These are phyloP conservation scores for Chrysopa pallens DNA, from an alignment of 1,140 invertebrate species.

Conservation along the genomic window DNA sequence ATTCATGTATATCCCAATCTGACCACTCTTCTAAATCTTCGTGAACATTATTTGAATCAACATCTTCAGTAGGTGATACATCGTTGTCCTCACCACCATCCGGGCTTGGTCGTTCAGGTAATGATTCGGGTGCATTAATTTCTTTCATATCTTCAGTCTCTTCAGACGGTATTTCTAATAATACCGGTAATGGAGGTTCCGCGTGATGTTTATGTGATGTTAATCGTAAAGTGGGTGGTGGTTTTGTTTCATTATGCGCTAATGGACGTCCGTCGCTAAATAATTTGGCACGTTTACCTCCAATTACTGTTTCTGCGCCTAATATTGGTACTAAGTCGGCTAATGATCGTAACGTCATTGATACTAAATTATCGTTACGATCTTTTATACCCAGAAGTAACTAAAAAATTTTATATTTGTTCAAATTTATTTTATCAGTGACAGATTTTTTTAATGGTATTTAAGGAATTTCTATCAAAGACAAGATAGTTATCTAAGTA, in stretches of 20 bases:
- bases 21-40: constrained; percentile 41
- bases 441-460: neutral
- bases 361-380: constrained; percentile 58
- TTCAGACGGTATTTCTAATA: constrained; percentile 15
- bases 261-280: constrained; percentile 66
- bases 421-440: neutral
- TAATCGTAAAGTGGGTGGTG: constrained; percentile 4
- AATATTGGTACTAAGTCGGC: constrained; percentile 68
- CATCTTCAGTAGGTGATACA: constrained; percentile 26
- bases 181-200: constrained; percentile 12
- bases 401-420: constrained; percentile 18
- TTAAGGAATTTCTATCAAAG: too few relatives aligned
- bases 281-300: constrained; percentile 55
- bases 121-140: constrained; percentile 9
- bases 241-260: constrained; percentile 11
- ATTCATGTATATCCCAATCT: constrained; percentile 50
- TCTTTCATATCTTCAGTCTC: constrained; percentile 15
- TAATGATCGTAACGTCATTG: constrained; percentile 54
- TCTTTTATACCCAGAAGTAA: constrained; percentile 70
- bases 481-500: too few relatives aligned
- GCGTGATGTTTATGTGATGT: constrained; percentile 1
- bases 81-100: constrained; percentile 57
- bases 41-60: constrained; percentile 13
- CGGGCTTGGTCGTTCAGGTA: constrained; percentile 56
- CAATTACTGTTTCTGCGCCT: constrained; percentile 60